A percentile compares a stretch with the other conserved stretches of the same genome.
Conservation (phyloP, 2,797 vertebrate species). For the Esox lucius region DNA sequence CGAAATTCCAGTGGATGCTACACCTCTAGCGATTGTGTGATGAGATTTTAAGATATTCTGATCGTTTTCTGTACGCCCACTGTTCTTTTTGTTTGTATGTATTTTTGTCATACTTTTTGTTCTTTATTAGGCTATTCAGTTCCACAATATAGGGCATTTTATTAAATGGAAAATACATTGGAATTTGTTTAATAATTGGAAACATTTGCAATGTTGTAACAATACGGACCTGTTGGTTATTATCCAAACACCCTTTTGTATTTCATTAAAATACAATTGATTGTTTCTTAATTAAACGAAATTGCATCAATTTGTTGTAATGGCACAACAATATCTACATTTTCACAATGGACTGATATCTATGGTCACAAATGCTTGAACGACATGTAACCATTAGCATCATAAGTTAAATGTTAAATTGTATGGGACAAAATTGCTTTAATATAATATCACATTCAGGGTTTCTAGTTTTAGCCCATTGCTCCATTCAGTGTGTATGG, state of each 20-base stretch:
- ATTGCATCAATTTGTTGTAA: background rate
- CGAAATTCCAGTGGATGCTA: background rate
- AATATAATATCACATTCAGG: background rate
- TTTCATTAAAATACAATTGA: background rate
- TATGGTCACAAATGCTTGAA: background rate
- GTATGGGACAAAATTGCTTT: background rate
- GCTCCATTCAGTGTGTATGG: background rate
- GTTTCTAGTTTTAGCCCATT: background rate
- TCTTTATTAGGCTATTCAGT: background rate
- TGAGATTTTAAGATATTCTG: background rate
- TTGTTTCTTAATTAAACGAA: background rate
- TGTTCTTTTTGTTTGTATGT: background rate
- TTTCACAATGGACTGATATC: background rate
- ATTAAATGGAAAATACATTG: background rate
- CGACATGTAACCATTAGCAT: background rate
- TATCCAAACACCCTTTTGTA: background rate
- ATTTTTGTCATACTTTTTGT: no score
- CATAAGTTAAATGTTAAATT: background rate
- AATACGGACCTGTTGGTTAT: background rate
- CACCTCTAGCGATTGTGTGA: background rate
- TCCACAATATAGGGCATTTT: background rate
- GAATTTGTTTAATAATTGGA: background rate
- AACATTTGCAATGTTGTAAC: background rate
- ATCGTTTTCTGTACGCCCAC: background rate
- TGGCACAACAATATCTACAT: background rate